Evolutionary conservation across 2,113 vertebrate species (phyloP).

Genomic region (Lichenostomus cassidix): DNA sequence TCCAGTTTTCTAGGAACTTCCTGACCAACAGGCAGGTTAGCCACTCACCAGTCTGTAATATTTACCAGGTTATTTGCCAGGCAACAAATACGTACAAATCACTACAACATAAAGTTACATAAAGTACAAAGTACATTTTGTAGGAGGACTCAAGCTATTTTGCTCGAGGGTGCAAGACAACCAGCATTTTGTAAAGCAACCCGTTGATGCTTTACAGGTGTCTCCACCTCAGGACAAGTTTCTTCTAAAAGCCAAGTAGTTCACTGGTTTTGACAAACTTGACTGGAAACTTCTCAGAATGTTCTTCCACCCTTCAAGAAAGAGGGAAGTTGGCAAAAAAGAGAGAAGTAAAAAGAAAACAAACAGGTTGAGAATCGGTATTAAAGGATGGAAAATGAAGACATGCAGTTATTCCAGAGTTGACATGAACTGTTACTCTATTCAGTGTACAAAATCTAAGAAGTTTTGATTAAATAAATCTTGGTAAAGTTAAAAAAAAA

Average conservation of each 20-base stretch:
- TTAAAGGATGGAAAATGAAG: not conserved
- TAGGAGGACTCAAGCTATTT: not conserved
- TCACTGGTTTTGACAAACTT: not conserved
- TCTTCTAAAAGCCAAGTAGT: not conserved
- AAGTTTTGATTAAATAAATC: not conserved
- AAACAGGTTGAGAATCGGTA: not conserved
- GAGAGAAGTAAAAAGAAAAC: not conserved
- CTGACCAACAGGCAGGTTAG: not conserved
- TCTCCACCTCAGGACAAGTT: not conserved
- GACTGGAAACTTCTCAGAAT: not conserved
- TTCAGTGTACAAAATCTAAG: not conserved
- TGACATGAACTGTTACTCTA: not conserved
- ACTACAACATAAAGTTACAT: not conserved
- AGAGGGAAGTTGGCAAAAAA: not conserved
- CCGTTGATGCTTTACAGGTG: not conserved
- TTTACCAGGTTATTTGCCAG: not conserved
- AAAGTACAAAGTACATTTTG: not conserved
- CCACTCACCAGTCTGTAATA: accelerated
- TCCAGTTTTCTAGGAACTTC: not conserved
- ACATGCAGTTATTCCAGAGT: not conserved
- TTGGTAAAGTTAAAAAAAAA: not conserved
- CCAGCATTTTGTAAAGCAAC: accelerated
- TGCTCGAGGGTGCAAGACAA: not conserved
- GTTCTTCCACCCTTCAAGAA: not conserved
- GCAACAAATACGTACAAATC: not conserved